phyloP scores from a whole-genome alignment of 2,797 vertebrate genomes.

The Parotocinclus haroldoi region DNA sequence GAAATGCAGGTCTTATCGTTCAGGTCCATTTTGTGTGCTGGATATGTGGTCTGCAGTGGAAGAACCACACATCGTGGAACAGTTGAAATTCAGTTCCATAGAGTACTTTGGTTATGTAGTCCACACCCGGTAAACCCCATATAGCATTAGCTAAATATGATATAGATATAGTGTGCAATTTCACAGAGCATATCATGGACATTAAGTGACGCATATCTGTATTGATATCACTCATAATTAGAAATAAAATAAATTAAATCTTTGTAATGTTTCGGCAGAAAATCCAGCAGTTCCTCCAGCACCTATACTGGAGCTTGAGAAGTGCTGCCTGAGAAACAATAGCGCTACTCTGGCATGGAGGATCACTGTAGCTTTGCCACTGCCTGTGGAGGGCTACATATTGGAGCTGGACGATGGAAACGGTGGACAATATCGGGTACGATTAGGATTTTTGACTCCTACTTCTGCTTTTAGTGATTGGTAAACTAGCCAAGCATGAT shows the following conservation, averaged over 20 bases:
- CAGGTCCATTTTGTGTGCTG: too few species aligned
- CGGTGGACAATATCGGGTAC: conserved; percentile 92
- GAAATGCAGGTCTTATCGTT: too few species aligned
- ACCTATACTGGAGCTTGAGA: conserved; percentile 92
- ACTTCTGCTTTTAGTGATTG: not conserved
- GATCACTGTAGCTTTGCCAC: conserved; percentile 73
- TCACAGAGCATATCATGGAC: too few species aligned
- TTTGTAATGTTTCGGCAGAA: conserved; percentile 60
- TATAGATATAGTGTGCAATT: too few species aligned
- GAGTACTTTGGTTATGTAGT: too few species aligned
- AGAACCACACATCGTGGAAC: too few species aligned
- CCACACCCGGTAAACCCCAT: not conserved
- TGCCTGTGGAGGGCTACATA: conserved; percentile 90
- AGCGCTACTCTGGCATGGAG: conserved; percentile 96
- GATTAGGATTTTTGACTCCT: conserved; percentile 38
- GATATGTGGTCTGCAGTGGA: too few species aligned
- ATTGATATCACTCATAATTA: too few species aligned
- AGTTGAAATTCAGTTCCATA: too few species aligned
- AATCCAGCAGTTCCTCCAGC: conserved; percentile 77
- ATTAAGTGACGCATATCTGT: too few species aligned
- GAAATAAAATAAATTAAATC: too few species aligned
- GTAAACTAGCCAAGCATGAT: too few species aligned
- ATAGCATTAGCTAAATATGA: not conserved
- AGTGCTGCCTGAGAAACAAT: conserved; percentile 94
- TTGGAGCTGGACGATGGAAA: conserved; percentile 96